Evolutionary conservation across 2,888 invertebrate species (phyloP).

Genomic region (Dryomyza anilis): DNA sequence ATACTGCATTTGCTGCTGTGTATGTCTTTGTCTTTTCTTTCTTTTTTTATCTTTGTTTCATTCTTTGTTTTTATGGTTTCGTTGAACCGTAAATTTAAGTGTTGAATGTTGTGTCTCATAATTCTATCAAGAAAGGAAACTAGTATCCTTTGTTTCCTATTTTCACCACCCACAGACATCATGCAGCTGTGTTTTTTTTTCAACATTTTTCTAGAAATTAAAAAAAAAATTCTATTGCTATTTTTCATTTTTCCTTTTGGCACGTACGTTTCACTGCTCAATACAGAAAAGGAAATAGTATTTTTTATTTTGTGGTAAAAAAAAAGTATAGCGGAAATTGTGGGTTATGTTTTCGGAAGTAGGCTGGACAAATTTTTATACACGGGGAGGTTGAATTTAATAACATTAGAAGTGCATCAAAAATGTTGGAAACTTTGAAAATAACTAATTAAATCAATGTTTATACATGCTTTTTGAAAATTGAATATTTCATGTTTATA

Average conservation of each 20-base stretch:
- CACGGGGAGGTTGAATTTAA: no score
- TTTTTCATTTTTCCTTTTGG: background rate
- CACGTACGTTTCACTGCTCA: background rate
- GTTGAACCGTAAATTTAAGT: slow-evolving; percentile 5
- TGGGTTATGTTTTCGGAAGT: slow-evolving; percentile 1
- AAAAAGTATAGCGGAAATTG: no score
- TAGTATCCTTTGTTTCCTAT: background rate
- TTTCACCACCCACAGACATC: background rate
- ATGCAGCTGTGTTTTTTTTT: background rate
- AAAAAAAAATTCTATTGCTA: no score
- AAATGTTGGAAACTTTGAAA: no score
- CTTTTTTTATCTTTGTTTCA: background rate
- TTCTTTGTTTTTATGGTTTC: background rate
- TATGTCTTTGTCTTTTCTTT: background rate
- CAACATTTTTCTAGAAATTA: no score
- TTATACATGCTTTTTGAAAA: no score
- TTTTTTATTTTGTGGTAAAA: no score
- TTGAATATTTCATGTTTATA: no score
- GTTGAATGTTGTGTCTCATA: background rate
- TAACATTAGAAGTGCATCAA: no score
- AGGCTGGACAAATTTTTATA: no score
- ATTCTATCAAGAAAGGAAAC: background rate
- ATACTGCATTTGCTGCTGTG: background rate
- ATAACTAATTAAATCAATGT: no score
- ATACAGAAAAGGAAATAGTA: background rate